These are phyloP conservation scores for Diprion similis DNA, from an alignment of 1,140 invertebrate species.

Conservation along the genomic window DNA sequence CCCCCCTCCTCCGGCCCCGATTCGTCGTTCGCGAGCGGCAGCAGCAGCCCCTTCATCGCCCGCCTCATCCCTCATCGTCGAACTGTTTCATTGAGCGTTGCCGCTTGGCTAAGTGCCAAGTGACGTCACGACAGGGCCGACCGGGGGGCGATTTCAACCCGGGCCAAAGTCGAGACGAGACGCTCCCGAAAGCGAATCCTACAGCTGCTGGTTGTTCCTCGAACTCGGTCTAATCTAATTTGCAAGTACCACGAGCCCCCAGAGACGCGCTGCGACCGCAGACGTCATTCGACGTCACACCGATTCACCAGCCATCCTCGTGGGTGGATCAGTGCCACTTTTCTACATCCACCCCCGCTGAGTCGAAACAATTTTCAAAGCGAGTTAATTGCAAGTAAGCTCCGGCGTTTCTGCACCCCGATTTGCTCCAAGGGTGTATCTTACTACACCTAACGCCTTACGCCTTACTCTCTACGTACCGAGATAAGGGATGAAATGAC, in stretches of 20 bases:
- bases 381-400: conserved; percentile 5
- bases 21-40: neutral
- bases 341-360: neutral
- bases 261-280: conserved; percentile 36
- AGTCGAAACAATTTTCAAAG: conserved; percentile 14
- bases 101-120: conserved; percentile 45
- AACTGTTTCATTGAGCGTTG: conserved; percentile 51
- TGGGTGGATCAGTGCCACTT: no score
- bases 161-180: neutral
- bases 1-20: neutral
- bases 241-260: conserved; percentile 26
- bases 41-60: neutral
- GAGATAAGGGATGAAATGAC: no score
- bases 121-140: conserved; percentile 44
- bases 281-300: conserved; percentile 23
- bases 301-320: no score
- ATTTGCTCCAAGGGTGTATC: no score
- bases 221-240: conserved; percentile 34
- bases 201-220: neutral
- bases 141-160: conserved; percentile 31
- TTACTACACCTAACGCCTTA: no score
- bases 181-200: neutral
- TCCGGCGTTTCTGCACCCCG: neutral
- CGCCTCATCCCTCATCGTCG: conserved; percentile 26
- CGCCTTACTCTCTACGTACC: no score